Conservation (phyloP, 2,797 vertebrate genomes). For the Chelon auratus region DNA sequence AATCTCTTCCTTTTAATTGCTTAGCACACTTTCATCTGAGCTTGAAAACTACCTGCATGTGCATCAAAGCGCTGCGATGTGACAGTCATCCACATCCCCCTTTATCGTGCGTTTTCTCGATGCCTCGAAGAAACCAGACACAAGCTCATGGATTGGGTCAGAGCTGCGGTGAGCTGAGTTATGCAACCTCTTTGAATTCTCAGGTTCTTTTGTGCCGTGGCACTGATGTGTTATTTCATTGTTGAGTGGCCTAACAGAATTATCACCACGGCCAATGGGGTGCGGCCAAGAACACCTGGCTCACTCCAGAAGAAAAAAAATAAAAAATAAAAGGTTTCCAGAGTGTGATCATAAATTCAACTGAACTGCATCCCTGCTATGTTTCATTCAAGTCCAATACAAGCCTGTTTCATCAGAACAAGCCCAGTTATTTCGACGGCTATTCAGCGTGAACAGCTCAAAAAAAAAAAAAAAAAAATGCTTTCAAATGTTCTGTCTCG, state of each 20-base stretch:
- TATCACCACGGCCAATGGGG: conserved; percentile 35
- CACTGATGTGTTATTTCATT: conserved; percentile 53
- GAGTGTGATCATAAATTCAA: conserved; percentile 31
- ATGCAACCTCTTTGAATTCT: conserved; percentile 52
- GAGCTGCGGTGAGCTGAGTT: conserved; percentile 38
- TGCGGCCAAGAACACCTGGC: conserved; percentile 46
- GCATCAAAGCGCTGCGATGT: conserved; percentile 79
- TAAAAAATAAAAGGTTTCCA: conserved; percentile 16
- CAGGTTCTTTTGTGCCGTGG: conserved; percentile 39
- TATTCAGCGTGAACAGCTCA: conserved; percentile 19
- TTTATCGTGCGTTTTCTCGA: conserved; percentile 33
- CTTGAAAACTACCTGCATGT: conserved; percentile 80
- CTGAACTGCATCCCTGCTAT: conserved; percentile 13
- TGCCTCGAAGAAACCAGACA: conserved; percentile 42
- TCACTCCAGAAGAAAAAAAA: conserved; percentile 21
- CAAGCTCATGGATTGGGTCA: conserved; percentile 49
- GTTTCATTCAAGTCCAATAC: conserved; percentile 20
- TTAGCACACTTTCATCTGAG: conserved; percentile 81
- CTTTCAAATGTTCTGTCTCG: conserved; percentile 12
- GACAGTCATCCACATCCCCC: conserved; percentile 62
- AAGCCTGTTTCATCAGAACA: conserved; percentile 22
- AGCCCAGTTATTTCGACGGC: neutral
- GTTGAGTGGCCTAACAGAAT: conserved; percentile 41
- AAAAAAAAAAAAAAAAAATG: neutral
- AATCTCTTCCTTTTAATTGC: conserved; percentile 83